phyloP scores from a whole-genome alignment of 2,888 invertebrate genomes.

The Standfussiana lucernea region DNA sequence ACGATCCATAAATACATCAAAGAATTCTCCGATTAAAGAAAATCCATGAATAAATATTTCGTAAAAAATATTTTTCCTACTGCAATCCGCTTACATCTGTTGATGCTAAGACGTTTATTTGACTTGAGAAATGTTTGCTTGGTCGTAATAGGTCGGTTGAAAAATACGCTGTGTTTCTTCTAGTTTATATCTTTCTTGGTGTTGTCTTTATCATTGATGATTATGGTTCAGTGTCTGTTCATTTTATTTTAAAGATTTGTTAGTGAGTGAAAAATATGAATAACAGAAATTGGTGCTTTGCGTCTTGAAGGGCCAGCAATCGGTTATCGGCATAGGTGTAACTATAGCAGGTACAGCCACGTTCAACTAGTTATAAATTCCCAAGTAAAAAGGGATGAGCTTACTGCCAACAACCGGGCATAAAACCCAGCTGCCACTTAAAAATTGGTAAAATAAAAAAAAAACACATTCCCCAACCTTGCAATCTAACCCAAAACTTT shows the following conservation, averaged over 20 bases:
- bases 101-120: conserved; percentile 35
- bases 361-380: background rate
- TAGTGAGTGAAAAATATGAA: background rate
- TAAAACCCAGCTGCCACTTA: background rate
- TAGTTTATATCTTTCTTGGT: background rate
- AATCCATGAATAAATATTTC: background rate
- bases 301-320: background rate
- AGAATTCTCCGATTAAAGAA: background rate
- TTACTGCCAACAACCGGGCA: background rate
- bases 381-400: background rate
- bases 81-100: conserved; percentile 21
- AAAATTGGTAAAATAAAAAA: background rate
- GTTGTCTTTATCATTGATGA: background rate
- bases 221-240: background rate
- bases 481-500: background rate
- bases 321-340: background rate
- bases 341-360: background rate
- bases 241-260: no score
- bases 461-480: background rate
- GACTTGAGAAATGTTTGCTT: conserved; percentile 22
- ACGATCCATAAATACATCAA: background rate
- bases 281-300: background rate
- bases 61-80: conserved; percentile 3
- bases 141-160: background rate
- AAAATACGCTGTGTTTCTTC: background rate